Evolutionary conservation across 2,888 invertebrate genomes (phyloP), one percentile per base, ranked within the genome.

Genomic region (Eupithecia subfuscata): DNA sequence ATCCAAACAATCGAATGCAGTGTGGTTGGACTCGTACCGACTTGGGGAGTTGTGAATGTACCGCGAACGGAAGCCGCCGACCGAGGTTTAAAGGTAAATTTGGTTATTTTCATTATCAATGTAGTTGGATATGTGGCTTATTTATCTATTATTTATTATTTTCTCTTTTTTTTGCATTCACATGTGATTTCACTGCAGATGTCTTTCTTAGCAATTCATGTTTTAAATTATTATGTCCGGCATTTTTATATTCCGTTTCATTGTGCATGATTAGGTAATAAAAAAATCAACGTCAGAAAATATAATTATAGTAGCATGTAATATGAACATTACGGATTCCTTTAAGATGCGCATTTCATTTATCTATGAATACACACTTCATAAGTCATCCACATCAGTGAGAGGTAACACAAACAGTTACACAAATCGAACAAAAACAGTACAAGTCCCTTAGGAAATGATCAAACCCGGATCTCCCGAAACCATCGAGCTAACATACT

Each of bases 151-250:
- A 91, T 93, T 91, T 91, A 89, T 91, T 91, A 88, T 90, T 88
- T 90, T 86, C 76, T 83, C 86, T 88, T 89, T 90, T 88, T 89
- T 91, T 93, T 93, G 93, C 94, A 94, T 94, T 95, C 94, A 95
- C 95, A 95, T 95, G 95, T 95, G 95, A 95, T 94, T 94, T 95
- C 95, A 94, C 95, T 92, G 93, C 94, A 92, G 90, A 90, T 90
- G 89, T 91, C 90, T 89, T 90, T 89, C 87, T 89, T 90, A 90
- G 91, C 91, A 90, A 91, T 92, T 92, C 93, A 93, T 93, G 91
- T 91, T 90, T 87, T 78, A 69, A 85, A 84, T 83, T 81, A 80
- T 81, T 82, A 76, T 63, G 75, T 80, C 78, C 74, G 78, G 74
- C 75, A 77, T 76, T 76, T 43, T 56, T 75, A 78, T 80, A 48